Evolutionary conservation across 2,888 invertebrate genomes (phyloP).

Genomic region (Sisyra nigra): DNA sequence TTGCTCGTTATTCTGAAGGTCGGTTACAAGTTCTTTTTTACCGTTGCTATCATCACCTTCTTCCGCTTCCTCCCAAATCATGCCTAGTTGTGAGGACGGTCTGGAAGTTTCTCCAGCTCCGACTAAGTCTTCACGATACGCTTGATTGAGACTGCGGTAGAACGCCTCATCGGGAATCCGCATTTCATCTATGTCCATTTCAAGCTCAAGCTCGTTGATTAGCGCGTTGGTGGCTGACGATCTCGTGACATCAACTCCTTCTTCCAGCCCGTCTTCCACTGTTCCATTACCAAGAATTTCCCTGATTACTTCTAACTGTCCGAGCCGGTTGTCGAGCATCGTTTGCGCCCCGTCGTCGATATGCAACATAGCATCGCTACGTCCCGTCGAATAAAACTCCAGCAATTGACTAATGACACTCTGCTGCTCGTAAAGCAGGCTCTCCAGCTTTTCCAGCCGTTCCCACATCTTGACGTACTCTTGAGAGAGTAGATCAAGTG

Average conservation of each 20-base stretch:
- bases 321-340: conserved; percentile 21
- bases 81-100: conserved; percentile 57
- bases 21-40: conserved; percentile 30
- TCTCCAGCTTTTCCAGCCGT: conserved; percentile 73
- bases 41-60: conserved; percentile 40
- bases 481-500: conserved; percentile 74
- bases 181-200: conserved; percentile 38
- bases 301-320: conserved; percentile 40
- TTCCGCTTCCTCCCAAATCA: conserved; percentile 78
- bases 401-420: conserved; percentile 77
- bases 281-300: conserved; percentile 49
- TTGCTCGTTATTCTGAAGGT: conserved; percentile 30
- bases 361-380: conserved; percentile 22
- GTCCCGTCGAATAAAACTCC: conserved; percentile 53
- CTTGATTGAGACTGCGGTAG: conserved; percentile 74
- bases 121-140: conserved; percentile 66
- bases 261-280: conserved; percentile 48
- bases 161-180: conserved; percentile 66
- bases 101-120: conserved; percentile 37
- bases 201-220: conserved; percentile 23
- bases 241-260: conserved; percentile 38
- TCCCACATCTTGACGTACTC: conserved; percentile 94
- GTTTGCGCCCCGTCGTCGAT: conserved; percentile 15
- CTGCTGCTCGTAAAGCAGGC: conserved; percentile 76
- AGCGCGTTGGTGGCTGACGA: conserved; percentile 22